phyloP scores from a whole-genome alignment of 1,140 invertebrate species.

The Trissolcus basalis region DNA sequence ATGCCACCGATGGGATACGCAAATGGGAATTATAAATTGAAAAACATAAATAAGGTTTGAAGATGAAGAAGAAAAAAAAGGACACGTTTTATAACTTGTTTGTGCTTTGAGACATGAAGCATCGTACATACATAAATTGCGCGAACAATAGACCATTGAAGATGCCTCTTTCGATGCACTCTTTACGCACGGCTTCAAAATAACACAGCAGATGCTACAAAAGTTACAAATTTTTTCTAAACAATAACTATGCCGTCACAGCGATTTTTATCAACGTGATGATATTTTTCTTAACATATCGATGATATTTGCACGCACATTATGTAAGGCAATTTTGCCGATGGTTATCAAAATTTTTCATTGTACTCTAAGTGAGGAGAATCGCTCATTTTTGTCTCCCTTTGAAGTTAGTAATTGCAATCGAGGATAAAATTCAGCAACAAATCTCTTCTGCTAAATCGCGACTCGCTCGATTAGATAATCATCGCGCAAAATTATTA shows the following conservation, averaged over 20 bases:
- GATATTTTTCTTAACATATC: no score
- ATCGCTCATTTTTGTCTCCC: no score
- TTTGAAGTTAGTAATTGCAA: no score
- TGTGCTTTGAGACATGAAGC: constrained; percentile 13
- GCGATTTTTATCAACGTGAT: no score
- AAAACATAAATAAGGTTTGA: constrained; percentile 28
- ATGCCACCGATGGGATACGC: no score
- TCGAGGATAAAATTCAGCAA: no score
- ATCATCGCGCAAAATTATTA: background rate
- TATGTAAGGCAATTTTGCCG: no score
- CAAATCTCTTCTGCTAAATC: background rate
- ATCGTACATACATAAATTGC: constrained; percentile 1
- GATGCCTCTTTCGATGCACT: constrained; percentile 23
- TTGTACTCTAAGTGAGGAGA: no score
- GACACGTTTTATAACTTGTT: constrained; percentile 20
- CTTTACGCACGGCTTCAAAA: constrained; percentile 25
- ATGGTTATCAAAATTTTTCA: no score
- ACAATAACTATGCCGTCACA: no score
- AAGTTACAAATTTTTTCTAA: background rate
- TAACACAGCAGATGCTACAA: constrained; percentile 18
- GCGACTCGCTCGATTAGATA: background rate
- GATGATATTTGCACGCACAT: no score
- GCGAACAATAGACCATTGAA: constrained; percentile 39
- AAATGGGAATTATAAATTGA: constrained; percentile 31
- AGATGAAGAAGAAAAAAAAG: constrained; percentile 6